Base-by-base conservation (phyloP, 2,888 invertebrate genomes). In the Aspidapion aeneum region DNA sequence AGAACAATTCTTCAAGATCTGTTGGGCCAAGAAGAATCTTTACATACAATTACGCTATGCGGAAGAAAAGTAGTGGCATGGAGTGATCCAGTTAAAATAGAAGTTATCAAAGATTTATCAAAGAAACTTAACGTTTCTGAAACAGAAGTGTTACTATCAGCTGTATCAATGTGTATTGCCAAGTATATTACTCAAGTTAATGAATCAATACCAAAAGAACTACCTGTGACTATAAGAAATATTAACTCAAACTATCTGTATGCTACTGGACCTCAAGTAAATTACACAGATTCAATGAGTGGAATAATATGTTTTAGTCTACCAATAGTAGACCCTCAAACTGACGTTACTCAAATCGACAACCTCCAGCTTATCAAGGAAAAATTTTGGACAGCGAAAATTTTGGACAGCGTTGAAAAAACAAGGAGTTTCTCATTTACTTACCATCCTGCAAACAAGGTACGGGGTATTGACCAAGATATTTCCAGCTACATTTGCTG, bases 61-160 rank as follows among this genome's bases (percentile, higher is more conserved):
- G 90, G 90, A 1, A 81, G 90, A 66, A 90, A 90, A 81, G 87
- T 88, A 1, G 85, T 88, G 1, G 85, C 88, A 0, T 90, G 90
- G 90, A 90, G 90, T 0, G 84, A 86, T 0, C 84, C 87, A 0
- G 84, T 90, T 0, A 80, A 86, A 5, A 78, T 84, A 3, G 84
- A 84, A 0, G 77, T 82, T 16, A 78, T 90, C 5, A 83, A 83
- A 58, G 82, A 83, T 35, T 85, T 88, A 1, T 84, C 87, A 0
- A 81, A 81, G 9, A 83, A 84, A 0, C 83, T 87, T 0, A 86
- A 85, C 1, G 86, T 87, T 0, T 84, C 87, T 0, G 84, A 86
- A 55, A 85, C 87, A 0, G 90, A 89, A 73, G 82, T 90, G 19
- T 79, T 87, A 0, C 76, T 90, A 2, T 84, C 85, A 57, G 87